Percentiles rank a stretch among this genome's conserved stretches.
Conservation (phyloP, 2,113 vertebrate genomes). For the Phylloscopus whistleri region DNA sequence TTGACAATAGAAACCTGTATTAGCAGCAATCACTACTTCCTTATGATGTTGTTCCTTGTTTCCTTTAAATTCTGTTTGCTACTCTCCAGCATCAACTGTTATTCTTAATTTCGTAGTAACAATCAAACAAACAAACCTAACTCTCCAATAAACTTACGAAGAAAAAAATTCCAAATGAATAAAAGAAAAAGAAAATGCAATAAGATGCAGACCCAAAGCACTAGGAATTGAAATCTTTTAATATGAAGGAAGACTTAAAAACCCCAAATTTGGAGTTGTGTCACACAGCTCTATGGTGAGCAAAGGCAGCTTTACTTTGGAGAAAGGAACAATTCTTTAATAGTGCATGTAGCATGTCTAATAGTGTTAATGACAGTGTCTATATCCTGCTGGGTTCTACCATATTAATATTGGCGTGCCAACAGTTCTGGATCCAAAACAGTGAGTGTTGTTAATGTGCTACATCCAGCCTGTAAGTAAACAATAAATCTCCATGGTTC, state of each 20-base stretch:
- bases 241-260: background rate
- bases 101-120: background rate
- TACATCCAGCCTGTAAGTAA: background rate
- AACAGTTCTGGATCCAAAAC: background rate
- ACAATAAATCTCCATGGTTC: background rate
- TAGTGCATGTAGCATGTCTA: background rate
- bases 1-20: rapidly evolving
- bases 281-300: background rate
- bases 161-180: too few relatives aligned
- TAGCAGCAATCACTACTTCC: background rate
- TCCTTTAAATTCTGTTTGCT: background rate
- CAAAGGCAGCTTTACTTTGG: background rate
- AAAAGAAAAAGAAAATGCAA: too few relatives aligned
- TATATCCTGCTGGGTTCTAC: background rate
- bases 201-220: background rate
- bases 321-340: background rate
- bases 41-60: background rate
- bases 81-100: background rate
- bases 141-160: background rate
- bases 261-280: background rate
- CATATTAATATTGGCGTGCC: background rate
- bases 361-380: background rate
- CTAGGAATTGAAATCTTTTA: background rate
- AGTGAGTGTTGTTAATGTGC: background rate
- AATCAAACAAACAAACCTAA: background rate